Evolutionary conservation across 2,113 vertebrate species (phyloP).

Genomic region (Sclerurus mexicanus): DNA sequence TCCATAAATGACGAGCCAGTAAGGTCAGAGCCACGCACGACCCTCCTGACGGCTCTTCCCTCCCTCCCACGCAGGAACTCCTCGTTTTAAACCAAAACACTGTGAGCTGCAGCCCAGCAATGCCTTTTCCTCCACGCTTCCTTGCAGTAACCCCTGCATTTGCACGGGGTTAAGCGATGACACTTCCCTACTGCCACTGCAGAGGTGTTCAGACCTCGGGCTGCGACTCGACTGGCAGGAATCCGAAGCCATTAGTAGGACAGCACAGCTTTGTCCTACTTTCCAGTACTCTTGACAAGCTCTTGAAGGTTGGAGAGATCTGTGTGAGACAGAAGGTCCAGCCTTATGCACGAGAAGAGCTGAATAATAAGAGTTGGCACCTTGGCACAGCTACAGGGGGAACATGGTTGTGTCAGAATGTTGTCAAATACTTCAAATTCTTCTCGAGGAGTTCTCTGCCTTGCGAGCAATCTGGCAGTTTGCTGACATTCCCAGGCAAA

Average conservation of each 20-base stretch:
- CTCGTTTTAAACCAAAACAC: neutral
- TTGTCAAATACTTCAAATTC: neutral
- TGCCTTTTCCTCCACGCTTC: neutral
- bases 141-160: neutral
- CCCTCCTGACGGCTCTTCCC: neutral
- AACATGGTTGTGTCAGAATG: neutral
- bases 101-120: rapidly evolving
- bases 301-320: conserved; percentile 2
- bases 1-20: neutral
- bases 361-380: neutral
- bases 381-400: neutral
- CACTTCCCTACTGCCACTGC: neutral
- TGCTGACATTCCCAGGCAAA: neutral
- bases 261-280: neutral
- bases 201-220: neutral
- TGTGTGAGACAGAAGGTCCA: conserved; percentile 17
- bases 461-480: neutral
- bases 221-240: neutral
- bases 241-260: neutral
- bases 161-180: rapidly evolving
- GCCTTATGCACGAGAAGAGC: neutral
- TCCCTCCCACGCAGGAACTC: neutral
- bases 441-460: neutral
- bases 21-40: neutral
- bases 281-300: neutral